Conservation (phyloP, 1,140 invertebrate species). For the Chironomus tepperi region DNA sequence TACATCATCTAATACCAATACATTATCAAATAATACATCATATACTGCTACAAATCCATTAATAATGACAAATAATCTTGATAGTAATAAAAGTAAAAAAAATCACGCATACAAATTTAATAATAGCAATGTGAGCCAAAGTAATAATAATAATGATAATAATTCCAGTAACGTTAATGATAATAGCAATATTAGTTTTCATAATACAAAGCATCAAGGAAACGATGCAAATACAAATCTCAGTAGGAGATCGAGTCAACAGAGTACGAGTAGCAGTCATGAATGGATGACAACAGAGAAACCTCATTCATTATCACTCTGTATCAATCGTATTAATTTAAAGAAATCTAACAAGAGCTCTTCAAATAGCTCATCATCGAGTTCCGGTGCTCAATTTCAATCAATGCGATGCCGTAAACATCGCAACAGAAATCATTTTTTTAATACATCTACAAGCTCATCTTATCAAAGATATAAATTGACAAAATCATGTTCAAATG, state of each 20-base stretch:
- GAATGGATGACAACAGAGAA: slow-evolving; percentile 12
- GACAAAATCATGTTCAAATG: not conserved
- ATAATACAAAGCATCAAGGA: not conserved
- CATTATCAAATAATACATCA: not conserved
- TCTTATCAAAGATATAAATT: slow-evolving; percentile 22
- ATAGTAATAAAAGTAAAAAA: slow-evolving; percentile 3
- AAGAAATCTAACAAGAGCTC: slow-evolving; percentile 5
- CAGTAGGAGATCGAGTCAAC: slow-evolving; percentile 17
- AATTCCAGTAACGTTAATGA: not conserved
- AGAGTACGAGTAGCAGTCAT: not conserved
- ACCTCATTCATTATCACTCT: not conserved
- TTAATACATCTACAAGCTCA: not conserved
- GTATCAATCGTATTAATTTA: slow-evolving; percentile 12
- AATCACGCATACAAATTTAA: slow-evolving; percentile 18
- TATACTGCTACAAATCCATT: not conserved
- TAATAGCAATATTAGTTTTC: slow-evolving; percentile 17
- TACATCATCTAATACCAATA: not conserved
- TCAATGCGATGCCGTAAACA: not conserved
- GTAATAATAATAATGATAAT: slow-evolving; percentile 19
- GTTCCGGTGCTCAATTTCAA: slow-evolving; percentile 19
- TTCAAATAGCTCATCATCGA: not conserved
- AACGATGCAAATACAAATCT: not conserved
- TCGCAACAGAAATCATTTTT: slow-evolving; percentile 12
- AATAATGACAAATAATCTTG: slow-evolving; percentile 18
- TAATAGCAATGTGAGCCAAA: slow-evolving; percentile 22